Conservation (phyloP, 2,113 vertebrate species). For the Charadrius vociferus region DNA sequence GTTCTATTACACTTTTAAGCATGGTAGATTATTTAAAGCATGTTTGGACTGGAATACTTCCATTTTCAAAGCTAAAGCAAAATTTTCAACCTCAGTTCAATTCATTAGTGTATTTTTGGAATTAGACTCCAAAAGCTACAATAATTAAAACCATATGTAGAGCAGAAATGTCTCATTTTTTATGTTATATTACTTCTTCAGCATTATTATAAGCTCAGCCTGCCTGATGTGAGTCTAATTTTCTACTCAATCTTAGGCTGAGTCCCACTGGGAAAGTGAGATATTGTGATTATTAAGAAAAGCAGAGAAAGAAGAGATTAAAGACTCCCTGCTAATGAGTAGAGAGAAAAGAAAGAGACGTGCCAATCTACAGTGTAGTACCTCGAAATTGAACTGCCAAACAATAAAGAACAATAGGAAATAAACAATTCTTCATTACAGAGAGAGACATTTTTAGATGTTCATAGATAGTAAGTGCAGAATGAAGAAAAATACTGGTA, state of each 20-base stretch:
- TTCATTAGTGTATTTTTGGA: not conserved
- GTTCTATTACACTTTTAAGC: not conserved
- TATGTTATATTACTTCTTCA: constrained; percentile 55
- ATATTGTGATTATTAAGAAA: constrained; percentile 67
- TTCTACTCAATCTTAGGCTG: constrained; percentile 62
- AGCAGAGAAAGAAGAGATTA: constrained; percentile 39
- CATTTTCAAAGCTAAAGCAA: not conserved
- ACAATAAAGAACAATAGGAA: constrained; percentile 28
- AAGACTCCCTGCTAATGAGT: constrained; percentile 61
- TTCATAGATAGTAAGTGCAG: not conserved
- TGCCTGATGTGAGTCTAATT: constrained; percentile 66
- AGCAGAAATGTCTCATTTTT: constrained; percentile 13
- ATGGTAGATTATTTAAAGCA: not conserved
- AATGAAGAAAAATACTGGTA: not conserved
- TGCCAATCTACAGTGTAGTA: constrained; percentile 16
- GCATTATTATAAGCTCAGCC: constrained; percentile 35
- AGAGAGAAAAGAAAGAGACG: constrained; percentile 40
- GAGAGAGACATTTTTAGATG: not conserved
- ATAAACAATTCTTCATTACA: constrained; percentile 31
- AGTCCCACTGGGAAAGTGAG: constrained; percentile 60
- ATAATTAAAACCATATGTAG: constrained; percentile 12
- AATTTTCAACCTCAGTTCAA: not conserved
- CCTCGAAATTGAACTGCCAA: constrained; percentile 51
- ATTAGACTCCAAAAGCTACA: constrained; percentile 20
- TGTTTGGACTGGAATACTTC: not conserved